These are phyloP conservation scores for Dipus sagitta DNA, from an alignment of 2,797 vertebrate species.

Conservation along the genomic window DNA sequence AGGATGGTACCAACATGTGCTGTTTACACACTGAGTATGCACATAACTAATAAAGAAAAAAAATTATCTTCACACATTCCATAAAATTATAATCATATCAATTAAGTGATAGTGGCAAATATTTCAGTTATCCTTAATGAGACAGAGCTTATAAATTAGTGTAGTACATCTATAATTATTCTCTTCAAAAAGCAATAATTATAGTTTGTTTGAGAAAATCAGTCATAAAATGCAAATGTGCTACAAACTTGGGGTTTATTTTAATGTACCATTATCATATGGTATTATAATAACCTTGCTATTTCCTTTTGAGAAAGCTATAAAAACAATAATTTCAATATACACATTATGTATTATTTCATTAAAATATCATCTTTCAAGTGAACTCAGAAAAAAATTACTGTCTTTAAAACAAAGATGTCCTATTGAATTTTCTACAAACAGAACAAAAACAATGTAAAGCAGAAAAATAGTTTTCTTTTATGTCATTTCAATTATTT, in stretches of 20 bases:
- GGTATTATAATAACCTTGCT: conserved; percentile 36
- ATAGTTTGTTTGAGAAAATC: conserved; percentile 59
- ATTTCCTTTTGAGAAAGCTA: conserved; percentile 53
- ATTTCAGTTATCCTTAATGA: conserved; percentile 85
- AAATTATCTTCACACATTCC: conserved; percentile 66
- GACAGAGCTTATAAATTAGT: conserved; percentile 77
- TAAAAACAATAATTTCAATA: conserved; percentile 48
- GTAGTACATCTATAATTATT: conserved; percentile 53
- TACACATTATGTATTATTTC: neutral
- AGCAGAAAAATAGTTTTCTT: neutral
- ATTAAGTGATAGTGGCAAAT: conserved; percentile 81
- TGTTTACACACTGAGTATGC: too few species aligned
- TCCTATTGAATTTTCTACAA: conserved; percentile 37
- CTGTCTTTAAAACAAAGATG: conserved; percentile 11
- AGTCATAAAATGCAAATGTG: conserved; percentile 70
- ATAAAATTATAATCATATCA: conserved; percentile 80
- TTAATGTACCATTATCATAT: conserved; percentile 66
- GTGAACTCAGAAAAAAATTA: conserved; percentile 20
- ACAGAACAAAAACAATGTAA: neutral
- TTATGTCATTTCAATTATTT: conserved; percentile 38
- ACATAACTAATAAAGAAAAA: neutral
- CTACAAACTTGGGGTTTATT: conserved; percentile 68
- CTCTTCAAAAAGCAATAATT: conserved; percentile 72
- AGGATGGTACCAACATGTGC: too few species aligned
- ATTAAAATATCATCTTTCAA: conserved; percentile 66